A percentile compares a stretch with the other conserved stretches of the same genome.
Evolutionary conservation across 2,888 invertebrate genomes (phyloP).

Genomic region (Morinoia aosen): DNA sequence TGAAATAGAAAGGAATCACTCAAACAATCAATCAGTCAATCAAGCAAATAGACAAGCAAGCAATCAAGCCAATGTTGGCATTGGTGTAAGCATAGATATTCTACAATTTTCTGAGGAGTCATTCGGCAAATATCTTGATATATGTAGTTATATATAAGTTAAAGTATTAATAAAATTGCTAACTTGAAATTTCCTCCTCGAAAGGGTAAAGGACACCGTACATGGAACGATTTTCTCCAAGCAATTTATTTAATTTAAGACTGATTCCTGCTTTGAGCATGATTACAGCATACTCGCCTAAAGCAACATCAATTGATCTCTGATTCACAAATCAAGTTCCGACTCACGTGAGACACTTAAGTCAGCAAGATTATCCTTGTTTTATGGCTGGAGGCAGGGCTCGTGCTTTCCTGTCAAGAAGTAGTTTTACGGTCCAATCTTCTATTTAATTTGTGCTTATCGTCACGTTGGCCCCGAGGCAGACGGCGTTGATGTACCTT

Average conservation of each 20-base stretch:
- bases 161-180: not conserved
- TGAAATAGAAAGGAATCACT: not conserved
- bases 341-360: not conserved
- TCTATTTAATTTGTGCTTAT: not conserved
- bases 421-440: not conserved
- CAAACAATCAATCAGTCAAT: no score
- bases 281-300: no score
- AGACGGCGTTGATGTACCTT: not conserved
- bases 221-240: not conserved
- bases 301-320: not conserved
- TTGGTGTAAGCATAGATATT: not conserved
- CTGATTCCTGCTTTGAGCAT: no score
- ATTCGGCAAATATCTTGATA: not conserved
- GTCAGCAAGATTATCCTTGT: not conserved
- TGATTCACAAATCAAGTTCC: not conserved
- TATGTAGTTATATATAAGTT: not conserved
- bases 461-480: conserved; percentile 14
- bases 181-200: not conserved
- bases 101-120: not conserved
- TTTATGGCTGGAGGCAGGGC: not conserved
- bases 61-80: no score
- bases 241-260: no score
- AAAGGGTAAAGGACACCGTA: not conserved
- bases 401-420: conserved; percentile 22
- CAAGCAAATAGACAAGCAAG: no score